phyloP scores from a whole-genome alignment of 1,140 invertebrate species.

The Lordiphosa collinella region DNA sequence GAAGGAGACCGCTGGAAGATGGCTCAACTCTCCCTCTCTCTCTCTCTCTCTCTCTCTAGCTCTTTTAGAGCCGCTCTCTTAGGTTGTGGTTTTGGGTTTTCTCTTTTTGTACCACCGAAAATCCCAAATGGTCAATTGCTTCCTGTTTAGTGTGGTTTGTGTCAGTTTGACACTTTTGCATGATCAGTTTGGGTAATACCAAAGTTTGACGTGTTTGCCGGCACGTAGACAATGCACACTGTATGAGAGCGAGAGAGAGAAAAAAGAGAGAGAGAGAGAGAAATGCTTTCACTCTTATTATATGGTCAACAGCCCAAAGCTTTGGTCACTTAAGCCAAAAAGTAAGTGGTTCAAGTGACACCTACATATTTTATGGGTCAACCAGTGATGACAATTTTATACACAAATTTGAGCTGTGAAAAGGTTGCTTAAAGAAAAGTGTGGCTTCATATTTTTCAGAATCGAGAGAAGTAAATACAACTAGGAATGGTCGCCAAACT shows the following conservation, averaged over 20 bases:
- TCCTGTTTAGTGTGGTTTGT: slow-evolving; percentile 37
- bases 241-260: not conserved
- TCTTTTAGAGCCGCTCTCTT: not conserved
- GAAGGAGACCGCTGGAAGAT: slow-evolving; percentile 30
- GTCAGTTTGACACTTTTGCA: slow-evolving; percentile 12
- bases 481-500: too few species aligned
- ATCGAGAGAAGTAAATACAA: too few species aligned
- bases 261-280: slow-evolving; percentile 18
- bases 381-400: slow-evolving; percentile 23
- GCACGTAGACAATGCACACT: slow-evolving; percentile 48
- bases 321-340: slow-evolving; percentile 10
- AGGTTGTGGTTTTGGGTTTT: not conserved
- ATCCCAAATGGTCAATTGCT: slow-evolving; percentile 34
- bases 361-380: slow-evolving; percentile 40
- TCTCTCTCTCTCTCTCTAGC: too few species aligned
- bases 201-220: slow-evolving; percentile 58
- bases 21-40: slow-evolving; percentile 2
- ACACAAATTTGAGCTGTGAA: too few species aligned
- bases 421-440: too few species aligned
- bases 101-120: not conserved
- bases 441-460: too few species aligned
- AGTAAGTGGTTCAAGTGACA: slow-evolving; percentile 5
- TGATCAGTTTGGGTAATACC: slow-evolving; percentile 9
- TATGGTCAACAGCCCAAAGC: slow-evolving; percentile 37
- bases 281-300: slow-evolving; percentile 75